Conservation (phyloP, 2,113 vertebrate species). For the Chelonoidis abingdonii region DNA sequence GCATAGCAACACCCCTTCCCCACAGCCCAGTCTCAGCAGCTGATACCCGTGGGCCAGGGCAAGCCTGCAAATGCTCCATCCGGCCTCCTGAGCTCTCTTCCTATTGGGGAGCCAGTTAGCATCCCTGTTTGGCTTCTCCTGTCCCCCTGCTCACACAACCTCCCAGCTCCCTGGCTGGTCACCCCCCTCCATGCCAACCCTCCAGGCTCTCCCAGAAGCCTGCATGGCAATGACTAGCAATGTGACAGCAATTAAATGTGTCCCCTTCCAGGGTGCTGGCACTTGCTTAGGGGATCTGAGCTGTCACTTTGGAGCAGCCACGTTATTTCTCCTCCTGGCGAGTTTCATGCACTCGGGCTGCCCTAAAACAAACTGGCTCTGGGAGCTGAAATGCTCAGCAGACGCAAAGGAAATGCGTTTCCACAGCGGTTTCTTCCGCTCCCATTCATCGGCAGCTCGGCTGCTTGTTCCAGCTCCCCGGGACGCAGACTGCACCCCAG, state of each 20-base stretch:
- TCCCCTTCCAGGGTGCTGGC: not conserved
- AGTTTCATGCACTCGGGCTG: not conserved
- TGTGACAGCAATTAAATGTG: not conserved
- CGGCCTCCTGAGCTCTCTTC: not conserved
- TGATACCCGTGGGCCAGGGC: no score
- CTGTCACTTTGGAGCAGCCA: not conserved
- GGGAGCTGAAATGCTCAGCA: not conserved
- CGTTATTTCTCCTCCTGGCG: not conserved
- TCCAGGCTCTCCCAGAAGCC: not conserved
- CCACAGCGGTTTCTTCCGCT: not conserved
- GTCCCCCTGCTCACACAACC: not conserved
- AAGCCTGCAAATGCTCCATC: not conserved
- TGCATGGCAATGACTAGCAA: not conserved
- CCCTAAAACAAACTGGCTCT: not conserved
- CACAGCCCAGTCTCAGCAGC: no score
- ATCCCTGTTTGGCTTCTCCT: not conserved
- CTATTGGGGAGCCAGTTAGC: not conserved
- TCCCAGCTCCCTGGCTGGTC: not conserved
- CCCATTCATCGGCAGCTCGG: no score
- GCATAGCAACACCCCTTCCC: no score
- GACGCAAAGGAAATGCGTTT: not conserved
- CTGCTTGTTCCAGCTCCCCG: not conserved
- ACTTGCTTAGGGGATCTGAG: not conserved
- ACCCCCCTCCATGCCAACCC: not conserved
- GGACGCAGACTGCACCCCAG: not conserved